Evolutionary conservation across 2,797 vertebrate species (phyloP).

Genomic region (Dendrocincla fuliginosa): DNA sequence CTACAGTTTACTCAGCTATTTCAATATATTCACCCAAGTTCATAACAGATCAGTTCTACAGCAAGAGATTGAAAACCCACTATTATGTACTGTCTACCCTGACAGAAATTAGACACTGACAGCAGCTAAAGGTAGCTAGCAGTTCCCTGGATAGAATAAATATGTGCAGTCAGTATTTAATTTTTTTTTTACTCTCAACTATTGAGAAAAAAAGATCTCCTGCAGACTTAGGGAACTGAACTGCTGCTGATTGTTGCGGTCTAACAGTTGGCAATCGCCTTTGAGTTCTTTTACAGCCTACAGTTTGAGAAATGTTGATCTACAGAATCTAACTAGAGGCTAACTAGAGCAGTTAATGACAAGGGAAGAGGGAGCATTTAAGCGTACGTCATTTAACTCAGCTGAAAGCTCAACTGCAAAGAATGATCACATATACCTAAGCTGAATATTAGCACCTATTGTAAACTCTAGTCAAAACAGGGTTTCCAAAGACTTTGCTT

Average conservation of each 20-base stretch:
- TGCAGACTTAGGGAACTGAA: neutral
- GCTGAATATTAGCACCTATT: neutral
- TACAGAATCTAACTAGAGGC: neutral
- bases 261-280: conserved; percentile 8
- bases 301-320: conserved; percentile 34
- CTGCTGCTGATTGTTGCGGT: conserved; percentile 5
- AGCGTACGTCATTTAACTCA: conserved; percentile 35
- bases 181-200: neutral
- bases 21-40: neutral
- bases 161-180: neutral
- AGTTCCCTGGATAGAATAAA: neutral
- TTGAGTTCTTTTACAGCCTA: conserved; percentile 21
- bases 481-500: conserved; percentile 27
- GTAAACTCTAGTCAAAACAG: conserved; percentile 11
- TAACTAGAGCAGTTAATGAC: conserved; percentile 21
- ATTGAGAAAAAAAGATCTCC: neutral
- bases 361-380: conserved; percentile 14
- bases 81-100: neutral
- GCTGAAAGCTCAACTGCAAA: neutral
- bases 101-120: neutral
- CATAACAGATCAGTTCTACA: neutral
- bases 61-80: neutral
- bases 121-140: neutral
- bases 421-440: conserved; percentile 17
- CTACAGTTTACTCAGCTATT: neutral